phyloP scores from a whole-genome alignment of 2,888 invertebrate genomes.

The Physocephala rufipes region DNA sequence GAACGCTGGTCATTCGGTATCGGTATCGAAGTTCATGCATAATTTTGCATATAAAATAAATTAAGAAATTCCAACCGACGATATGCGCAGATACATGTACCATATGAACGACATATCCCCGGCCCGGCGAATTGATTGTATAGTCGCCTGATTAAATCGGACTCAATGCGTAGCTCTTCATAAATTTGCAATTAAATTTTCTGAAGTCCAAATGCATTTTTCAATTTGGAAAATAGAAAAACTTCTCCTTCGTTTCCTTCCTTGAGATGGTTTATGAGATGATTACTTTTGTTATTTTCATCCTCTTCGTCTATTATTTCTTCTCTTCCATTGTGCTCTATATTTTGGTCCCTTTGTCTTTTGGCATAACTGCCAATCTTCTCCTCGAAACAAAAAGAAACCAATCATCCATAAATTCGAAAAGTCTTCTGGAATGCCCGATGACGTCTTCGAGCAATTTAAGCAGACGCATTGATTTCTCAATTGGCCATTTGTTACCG shows the following conservation, averaged over 20 bases:
- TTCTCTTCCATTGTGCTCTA: no score
- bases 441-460: constrained; percentile 19
- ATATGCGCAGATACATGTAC: constrained; percentile 49
- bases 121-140: not conserved
- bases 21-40: constrained; percentile 51
- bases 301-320: no score
- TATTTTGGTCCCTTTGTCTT: no score
- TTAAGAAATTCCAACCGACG: constrained; percentile 57
- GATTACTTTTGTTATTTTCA: no score
- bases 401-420: constrained; percentile 13
- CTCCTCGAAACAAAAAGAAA: not conserved
- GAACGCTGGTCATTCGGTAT: not conserved
- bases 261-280: no score
- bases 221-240: not conserved
- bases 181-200: not conserved
- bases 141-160: no score
- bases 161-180: no score
- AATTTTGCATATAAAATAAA: constrained; percentile 59
- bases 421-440: constrained; percentile 8
- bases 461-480: constrained; percentile 25
- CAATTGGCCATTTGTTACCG: constrained; percentile 30
- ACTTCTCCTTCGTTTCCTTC: not conserved
- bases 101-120: not conserved
- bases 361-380: no score
- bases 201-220: not conserved